Evolutionary conservation across 2,888 invertebrate species (phyloP), one percentile per base, ranked within the genome.

Genomic region (Ichneumoninae sp.): DNA sequence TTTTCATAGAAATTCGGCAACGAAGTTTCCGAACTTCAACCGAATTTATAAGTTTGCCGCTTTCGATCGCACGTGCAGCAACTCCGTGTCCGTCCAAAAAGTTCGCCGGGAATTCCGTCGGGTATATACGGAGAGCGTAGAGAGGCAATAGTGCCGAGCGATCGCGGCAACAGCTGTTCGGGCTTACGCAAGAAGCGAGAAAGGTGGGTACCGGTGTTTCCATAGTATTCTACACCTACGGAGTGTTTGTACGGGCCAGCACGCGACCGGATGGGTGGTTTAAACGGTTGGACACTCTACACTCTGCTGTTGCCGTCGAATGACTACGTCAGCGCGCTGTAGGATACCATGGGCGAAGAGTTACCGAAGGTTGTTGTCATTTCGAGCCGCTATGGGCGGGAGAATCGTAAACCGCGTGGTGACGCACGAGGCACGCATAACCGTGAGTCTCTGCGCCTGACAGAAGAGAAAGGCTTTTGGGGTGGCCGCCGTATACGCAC

Each of bases 161-260:
- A 81, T 73, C 69, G 79, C 69, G 54, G 74, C 69, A 86, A 86
- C 83, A 86, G 85, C 85, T 86, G 86, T 86, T 81, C 33, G 69
- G 66, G 47, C 75, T 85, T 85, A 79, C 79, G 85, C 81, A 85
- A 86, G 75, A 63, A 77, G 50, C 75, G 80, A 81, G 76, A 81
- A 85, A 82, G 77, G 82, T 84, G 52, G 54, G 26, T 33, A 78
- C 73, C 63, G 69, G 69, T 69, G 44, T 69, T 69, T 40, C n/a
- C n/a, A 50, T 47, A 26, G 44, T 69, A 50, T 40, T 30, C 2
- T 33, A 50, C 57, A 36, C 57, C 26, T 71, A 26, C 40, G 57
- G 22, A 57, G 22, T 26, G 57, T 26, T 57, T 57, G 22, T 57
- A 22, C 57, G 10, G 36, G 54, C 7, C 70, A 60, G 77, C 82